phyloP scores from a whole-genome alignment of 2,888 invertebrate genomes.

The Sussaba pulchella region DNA sequence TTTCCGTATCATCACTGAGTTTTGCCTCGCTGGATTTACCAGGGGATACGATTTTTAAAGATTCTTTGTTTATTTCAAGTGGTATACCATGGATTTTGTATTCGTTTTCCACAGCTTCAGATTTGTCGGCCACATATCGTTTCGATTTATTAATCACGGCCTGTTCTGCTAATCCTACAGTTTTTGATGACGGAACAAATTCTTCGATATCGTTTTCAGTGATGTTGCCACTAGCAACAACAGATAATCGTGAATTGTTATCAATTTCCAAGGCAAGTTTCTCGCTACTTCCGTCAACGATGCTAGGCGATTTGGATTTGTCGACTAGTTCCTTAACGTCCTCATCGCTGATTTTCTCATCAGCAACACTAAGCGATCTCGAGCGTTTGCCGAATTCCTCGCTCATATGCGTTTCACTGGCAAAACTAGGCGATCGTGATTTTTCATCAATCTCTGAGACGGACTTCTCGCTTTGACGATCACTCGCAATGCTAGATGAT shows the following conservation, averaged over 20 bases:
- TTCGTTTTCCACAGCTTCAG: constrained; percentile 82
- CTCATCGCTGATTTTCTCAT: not conserved
- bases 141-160: constrained; percentile 62
- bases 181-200: constrained; percentile 65
- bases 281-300: constrained; percentile 34
- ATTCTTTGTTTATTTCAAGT: constrained; percentile 61
- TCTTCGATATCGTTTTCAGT: constrained; percentile 3
- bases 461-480: constrained; percentile 10
- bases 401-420: constrained; percentile 30
- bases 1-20: constrained; percentile 70
- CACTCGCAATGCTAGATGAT: constrained; percentile 62
- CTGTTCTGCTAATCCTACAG: constrained; percentile 30
- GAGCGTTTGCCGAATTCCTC: constrained; percentile 15
- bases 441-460: not conserved
- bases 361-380: constrained; percentile 24
- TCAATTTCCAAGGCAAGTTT: constrained; percentile 14
- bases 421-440: constrained; percentile 44
- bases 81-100: constrained; percentile 76
- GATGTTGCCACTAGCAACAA: not conserved
- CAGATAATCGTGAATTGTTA: not conserved
- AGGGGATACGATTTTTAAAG: not conserved
- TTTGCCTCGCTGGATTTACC: constrained; percentile 7
- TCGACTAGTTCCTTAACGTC: not conserved
- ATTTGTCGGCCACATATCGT: constrained; percentile 77
- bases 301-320: not conserved